Evolutionary conservation across 2,888 invertebrate genomes (phyloP), one percentile per base, ranked within the genome.

Genomic region (Monoplex corrugatus): DNA sequence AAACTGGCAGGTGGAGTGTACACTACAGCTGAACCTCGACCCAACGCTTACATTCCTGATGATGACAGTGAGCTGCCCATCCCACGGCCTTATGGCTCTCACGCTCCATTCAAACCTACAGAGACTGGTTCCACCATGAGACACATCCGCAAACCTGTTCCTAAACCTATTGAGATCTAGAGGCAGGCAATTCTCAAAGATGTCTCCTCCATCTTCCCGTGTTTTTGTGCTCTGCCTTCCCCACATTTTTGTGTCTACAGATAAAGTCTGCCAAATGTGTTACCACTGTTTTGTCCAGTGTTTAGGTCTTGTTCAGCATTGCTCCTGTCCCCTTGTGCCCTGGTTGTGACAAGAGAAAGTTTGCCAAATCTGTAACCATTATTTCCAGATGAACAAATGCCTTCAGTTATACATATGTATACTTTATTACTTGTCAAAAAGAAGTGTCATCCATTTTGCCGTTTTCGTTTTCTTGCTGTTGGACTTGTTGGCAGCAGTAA

Each of bases 11-110:
- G 95, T 45, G 96, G 96, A 1, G 92, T 94, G 5, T 93, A 94
- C 72, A 96, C 96, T 2, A 95, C 95, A 5, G 96, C 96, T 1
- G 96, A 96, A 90, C 96, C 96, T 28, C 93, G 96, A 80, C 96
- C 96, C 19, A 96, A 96, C 90, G 96, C 96, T 87, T 96, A 96
- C 93, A 95, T 96, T 84, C 96, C 96, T 63, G 95, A 95, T 87
- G 95, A 96, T 86, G 96, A 96, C 89, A 94, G 92, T 82, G 96
- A 96, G 87, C 93, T 96, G 84, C 96, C 96, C n/a, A 95, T 96
- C 86, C 96, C 96, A 28, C 91, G 95, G 45, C 96, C 2, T 96
- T 96, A 96, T 91, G 96, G 96, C 75, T 93, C 93, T 85, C 95
- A 95, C 91, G 96, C 96, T 35, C 96, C 96, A 28, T 96, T 96